Conservation (phyloP, 2,888 invertebrate species). For the Aelia acuminata region DNA sequence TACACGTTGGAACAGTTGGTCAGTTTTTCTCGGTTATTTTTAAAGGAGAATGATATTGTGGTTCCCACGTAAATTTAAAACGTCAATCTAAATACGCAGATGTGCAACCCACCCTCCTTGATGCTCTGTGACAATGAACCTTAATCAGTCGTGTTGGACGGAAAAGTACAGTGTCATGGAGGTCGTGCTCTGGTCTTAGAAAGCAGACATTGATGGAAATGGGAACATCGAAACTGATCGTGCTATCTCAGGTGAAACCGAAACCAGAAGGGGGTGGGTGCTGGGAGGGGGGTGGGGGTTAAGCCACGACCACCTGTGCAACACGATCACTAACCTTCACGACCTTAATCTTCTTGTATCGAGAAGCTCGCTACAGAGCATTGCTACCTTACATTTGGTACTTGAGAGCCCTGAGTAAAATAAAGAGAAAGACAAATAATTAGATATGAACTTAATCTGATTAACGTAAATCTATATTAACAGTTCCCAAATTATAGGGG, state of each 20-base stretch:
- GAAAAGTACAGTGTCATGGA: background rate
- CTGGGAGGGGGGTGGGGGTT: background rate
- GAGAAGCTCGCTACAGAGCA: too few relatives aligned
- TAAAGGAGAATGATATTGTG: too few relatives aligned
- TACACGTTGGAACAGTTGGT: too few relatives aligned
- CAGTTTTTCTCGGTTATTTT: background rate
- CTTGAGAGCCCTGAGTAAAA: too few relatives aligned
- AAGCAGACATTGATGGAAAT: conserved; percentile 32
- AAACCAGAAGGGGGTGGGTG: background rate
- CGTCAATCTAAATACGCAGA: too few relatives aligned
- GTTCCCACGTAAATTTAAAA: too few relatives aligned
- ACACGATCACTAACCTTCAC: conserved; percentile 30
- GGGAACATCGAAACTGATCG: conserved; percentile 44
- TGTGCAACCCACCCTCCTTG: background rate
- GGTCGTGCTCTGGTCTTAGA: conserved; percentile 26
- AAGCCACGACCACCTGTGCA: conserved; percentile 23
- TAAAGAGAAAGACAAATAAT: too few relatives aligned
- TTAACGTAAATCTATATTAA: too few relatives aligned
- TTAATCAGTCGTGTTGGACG: background rate
- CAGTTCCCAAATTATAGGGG: too few relatives aligned
- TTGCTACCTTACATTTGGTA: too few relatives aligned
- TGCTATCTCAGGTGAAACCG: conserved; percentile 36
- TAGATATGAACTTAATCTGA: too few relatives aligned
- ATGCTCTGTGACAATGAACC: background rate
- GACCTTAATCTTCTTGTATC: conserved; percentile 3